Percentiles rank a stretch among this genome's conserved stretches.
These are phyloP conservation scores for Ommatoiulus sabulosus DNA, from an alignment of 2,888 invertebrate genomes.

Conservation along the genomic window DNA sequence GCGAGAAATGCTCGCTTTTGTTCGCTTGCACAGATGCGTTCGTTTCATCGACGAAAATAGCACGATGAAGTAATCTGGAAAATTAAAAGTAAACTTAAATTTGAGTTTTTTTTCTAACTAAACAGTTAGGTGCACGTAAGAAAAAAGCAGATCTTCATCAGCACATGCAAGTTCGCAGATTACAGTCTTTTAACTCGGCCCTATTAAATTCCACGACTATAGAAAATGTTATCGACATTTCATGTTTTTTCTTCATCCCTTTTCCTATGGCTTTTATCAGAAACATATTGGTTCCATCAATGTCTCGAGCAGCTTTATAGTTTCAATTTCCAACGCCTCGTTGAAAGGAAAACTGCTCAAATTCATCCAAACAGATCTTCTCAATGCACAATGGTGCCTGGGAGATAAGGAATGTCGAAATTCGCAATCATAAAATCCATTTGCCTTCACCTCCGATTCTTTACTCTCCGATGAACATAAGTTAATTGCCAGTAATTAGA, in stretches of 20 bases:
- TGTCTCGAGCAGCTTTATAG: slow-evolving; percentile 33
- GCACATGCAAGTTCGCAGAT: neutral
- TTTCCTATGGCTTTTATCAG: neutral
- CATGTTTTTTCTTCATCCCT: neutral
- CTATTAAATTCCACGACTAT: neutral
- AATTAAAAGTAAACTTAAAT: neutral
- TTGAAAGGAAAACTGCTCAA: neutral
- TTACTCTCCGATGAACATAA: slow-evolving; percentile 33
- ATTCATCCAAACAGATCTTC: slow-evolving; percentile 36
- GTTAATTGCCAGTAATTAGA: slow-evolving; percentile 34
- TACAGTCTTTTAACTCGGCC: neutral
- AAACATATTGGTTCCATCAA: slow-evolving; percentile 43
- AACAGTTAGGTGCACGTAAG: neutral
- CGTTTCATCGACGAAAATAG: neutral
- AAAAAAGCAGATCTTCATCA: neutral
- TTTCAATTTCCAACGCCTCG: slow-evolving; percentile 36
- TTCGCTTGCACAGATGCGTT: neutral
- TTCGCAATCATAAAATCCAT: slow-evolving; percentile 43
- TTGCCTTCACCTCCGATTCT: slow-evolving; percentile 35
- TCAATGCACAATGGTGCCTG: slow-evolving; percentile 23
- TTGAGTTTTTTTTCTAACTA: neutral
- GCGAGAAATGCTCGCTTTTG: neutral
- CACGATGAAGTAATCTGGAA: neutral
- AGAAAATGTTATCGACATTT: neutral
- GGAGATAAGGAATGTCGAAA: slow-evolving; percentile 36